Percentiles rank a stretch among this genome's conserved stretches.
These are phyloP conservation scores for Calidris pugnax DNA, from an alignment of 2,113 vertebrate genomes.

Conservation along the genomic window DNA sequence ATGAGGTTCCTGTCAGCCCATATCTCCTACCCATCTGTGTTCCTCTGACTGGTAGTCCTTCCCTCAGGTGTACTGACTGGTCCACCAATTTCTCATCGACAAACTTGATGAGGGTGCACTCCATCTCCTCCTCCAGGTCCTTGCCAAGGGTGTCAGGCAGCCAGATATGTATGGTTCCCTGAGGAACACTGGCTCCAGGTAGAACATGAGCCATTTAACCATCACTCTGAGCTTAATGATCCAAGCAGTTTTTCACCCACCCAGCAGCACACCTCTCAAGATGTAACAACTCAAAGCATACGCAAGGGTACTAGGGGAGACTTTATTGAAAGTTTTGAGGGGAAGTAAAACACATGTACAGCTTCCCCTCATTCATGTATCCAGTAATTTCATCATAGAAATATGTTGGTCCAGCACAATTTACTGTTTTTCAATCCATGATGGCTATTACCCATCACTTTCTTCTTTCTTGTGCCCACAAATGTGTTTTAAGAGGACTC, in stretches of 20 bases:
- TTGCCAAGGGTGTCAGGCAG: neutral
- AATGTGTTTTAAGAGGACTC: neutral
- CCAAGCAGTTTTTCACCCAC: neutral
- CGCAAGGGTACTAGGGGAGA: neutral
- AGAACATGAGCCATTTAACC: neutral
- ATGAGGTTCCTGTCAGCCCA: neutral
- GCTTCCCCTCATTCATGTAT: neutral
- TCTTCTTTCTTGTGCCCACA: neutral
- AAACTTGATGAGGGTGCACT: neutral
- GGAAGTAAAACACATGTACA: neutral
- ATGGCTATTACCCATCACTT: neutral
- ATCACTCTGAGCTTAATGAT: neutral
- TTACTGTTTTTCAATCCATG: neutral
- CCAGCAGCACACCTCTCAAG: neutral
- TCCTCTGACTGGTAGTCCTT: neutral
- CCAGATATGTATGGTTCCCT: fast-evolving
- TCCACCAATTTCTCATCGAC: neutral
- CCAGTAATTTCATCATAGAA: neutral
- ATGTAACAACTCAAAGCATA: neutral
- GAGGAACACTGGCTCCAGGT: neutral
- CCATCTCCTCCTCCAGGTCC: neutral
- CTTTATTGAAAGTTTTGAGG: neutral
- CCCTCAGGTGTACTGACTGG: neutral
- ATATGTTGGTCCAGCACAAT: neutral
- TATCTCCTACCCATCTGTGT: neutral